Percentiles rank a stretch among this genome's conserved stretches.
phyloP scores from a whole-genome alignment of 2,113 vertebrate genomes.

The Chlorodrepanis virens region DNA sequence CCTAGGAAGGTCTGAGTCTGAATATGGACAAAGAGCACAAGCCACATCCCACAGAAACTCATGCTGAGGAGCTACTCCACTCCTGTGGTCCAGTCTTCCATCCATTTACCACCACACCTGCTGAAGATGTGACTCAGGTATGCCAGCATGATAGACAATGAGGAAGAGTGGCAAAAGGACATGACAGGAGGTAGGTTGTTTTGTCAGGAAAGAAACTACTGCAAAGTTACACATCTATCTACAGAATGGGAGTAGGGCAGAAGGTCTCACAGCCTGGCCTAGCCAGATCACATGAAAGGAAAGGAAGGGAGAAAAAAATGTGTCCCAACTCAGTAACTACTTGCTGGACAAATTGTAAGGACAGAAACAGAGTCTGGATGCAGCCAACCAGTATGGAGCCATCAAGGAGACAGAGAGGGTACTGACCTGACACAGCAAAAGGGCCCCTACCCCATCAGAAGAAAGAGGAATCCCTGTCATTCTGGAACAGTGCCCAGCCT shows the following conservation, averaged over 20 bases:
- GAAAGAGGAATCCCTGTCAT: not conserved
- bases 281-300: not conserved
- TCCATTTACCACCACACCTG: not conserved
- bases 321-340: not conserved
- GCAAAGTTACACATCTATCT: not conserved
- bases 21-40: not conserved
- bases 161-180: not conserved
- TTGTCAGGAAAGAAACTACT: not conserved
- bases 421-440: not conserved
- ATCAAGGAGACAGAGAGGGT: not conserved
- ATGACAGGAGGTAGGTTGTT: not conserved
- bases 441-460: not conserved
- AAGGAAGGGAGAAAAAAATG: not conserved
- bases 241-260: not conserved
- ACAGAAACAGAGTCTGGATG: not conserved
- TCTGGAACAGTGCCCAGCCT: conserved; percentile 9
- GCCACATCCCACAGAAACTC: not conserved
- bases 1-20: not conserved
- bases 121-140: not conserved
- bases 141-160: not conserved
- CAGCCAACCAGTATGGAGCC: not conserved
- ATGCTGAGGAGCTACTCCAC: not conserved
- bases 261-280: not conserved
- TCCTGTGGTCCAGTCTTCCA: not conserved
- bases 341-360: not conserved